These are phyloP conservation scores for Pilophorus perplexus DNA, from an alignment of 2,888 invertebrate species.

Conservation along the genomic window DNA sequence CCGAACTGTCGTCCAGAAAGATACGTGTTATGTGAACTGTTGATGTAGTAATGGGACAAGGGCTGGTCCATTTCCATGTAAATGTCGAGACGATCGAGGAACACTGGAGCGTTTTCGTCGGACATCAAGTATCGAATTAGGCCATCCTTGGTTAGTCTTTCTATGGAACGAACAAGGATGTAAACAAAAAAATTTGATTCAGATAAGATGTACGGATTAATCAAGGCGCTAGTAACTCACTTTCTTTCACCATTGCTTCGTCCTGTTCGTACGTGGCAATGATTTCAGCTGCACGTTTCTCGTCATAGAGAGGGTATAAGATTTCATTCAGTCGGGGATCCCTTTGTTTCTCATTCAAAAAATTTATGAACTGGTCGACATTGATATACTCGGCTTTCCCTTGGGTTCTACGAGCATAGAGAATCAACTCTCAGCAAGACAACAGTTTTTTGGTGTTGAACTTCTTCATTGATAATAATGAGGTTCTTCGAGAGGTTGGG, in stretches of 20 bases:
- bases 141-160: slow-evolving; percentile 87
- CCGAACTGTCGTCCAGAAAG: slow-evolving; percentile 94
- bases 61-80: slow-evolving; percentile 99
- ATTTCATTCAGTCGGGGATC: slow-evolving; percentile 99
- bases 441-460: no score
- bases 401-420: slow-evolving; percentile 78
- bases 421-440: no score
- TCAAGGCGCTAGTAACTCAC: no score
- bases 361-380: slow-evolving; percentile 82
- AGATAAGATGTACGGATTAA: no score
- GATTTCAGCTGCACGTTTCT: slow-evolving; percentile 87
- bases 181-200: neutral
- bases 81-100: slow-evolving; percentile 93
- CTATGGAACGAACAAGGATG: slow-evolving; percentile 53
- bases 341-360: slow-evolving; percentile 94
- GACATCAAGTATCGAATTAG: slow-evolving; percentile 98
- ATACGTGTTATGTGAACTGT: slow-evolving; percentile 96
- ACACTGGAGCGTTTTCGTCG: slow-evolving; percentile 99
- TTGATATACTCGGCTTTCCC: slow-evolving; percentile 86
- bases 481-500: no score
- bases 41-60: slow-evolving; percentile 96
- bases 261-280: slow-evolving; percentile 89
- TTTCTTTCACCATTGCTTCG: slow-evolving; percentile 68
- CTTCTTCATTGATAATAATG: no score
- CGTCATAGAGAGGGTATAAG: slow-evolving; percentile 93